A percentile compares a stretch with the other conserved stretches of the same genome.
phyloP scores from a whole-genome alignment of 2,797 vertebrate genomes.

The Rhabdophis nuchalis region DNA sequence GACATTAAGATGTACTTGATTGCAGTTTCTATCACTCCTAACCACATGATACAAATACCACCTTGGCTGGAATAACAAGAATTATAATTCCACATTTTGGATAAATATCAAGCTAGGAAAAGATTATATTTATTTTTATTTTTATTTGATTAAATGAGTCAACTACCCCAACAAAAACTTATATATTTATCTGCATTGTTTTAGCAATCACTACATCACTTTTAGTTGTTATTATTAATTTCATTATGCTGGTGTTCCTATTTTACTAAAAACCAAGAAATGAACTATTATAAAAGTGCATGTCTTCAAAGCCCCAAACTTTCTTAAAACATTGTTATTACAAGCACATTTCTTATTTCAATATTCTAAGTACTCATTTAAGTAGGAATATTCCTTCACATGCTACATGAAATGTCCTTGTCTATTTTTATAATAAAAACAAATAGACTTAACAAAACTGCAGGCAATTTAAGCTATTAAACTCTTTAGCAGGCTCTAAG shows the following conservation, averaged over 20 bases:
- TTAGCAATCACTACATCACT: neutral
- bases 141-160: neutral
- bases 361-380: slow-evolving; percentile 8
- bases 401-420: neutral
- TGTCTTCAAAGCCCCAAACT: neutral
- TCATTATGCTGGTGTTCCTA: neutral
- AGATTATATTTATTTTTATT: neutral
- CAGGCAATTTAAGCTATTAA: slow-evolving; percentile 15
- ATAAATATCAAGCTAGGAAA: neutral
- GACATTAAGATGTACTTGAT: neutral
- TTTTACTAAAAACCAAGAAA: neutral
- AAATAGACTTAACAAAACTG: slow-evolving; percentile 1
- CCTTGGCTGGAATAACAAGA: neutral
- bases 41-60: neutral
- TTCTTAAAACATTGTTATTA: neutral
- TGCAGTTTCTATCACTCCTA: neutral
- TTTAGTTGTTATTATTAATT: neutral
- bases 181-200: neutral
- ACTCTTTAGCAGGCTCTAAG: slow-evolving; percentile 15
- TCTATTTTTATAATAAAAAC: slow-evolving; percentile 28
- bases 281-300: neutral
- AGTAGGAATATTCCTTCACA: neutral
- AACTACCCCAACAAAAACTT: neutral
- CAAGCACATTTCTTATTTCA: neutral
- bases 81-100: neutral